A percentile compares a stretch with the other conserved stretches of the same genome.
phyloP scores from a whole-genome alignment of 2,797 vertebrate genomes.

The Acrossocheilus wenchowensis region DNA sequence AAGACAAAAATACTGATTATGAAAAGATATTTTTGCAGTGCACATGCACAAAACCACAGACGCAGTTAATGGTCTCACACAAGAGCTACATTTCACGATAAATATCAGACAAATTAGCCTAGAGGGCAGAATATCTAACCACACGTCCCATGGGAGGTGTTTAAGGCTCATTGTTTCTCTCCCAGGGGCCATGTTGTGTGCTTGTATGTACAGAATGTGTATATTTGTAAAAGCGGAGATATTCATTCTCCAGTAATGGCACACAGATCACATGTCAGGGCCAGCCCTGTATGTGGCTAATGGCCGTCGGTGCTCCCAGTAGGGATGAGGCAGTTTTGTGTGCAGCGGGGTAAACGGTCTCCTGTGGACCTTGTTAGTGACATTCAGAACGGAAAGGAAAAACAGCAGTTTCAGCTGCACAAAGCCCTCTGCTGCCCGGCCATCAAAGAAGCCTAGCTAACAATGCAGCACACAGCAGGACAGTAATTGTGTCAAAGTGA shows the following conservation, averaged over 20 bases:
- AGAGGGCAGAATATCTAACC: constrained; percentile 35
- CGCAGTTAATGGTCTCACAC: background rate
- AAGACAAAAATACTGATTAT: background rate
- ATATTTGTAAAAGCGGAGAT: constrained; percentile 12
- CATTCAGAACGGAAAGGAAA: constrained; percentile 46
- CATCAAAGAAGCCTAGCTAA: constrained; percentile 54
- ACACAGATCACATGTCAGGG: constrained; percentile 47
- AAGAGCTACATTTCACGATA: constrained; percentile 10
- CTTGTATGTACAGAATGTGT: constrained; percentile 14
- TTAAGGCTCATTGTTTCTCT: constrained; percentile 33
- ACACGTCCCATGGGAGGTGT: constrained; percentile 9
- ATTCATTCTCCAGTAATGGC: constrained; percentile 26
- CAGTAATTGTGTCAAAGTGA: constrained; percentile 57
- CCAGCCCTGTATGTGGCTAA: constrained; percentile 43
- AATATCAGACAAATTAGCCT: constrained; percentile 25
- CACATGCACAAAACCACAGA: constrained; percentile 17
- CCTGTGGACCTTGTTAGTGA: constrained; percentile 63
- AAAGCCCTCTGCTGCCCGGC: constrained; percentile 21
- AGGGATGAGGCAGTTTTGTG: constrained; percentile 49
- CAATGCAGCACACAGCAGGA: constrained; percentile 49
- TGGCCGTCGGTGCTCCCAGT: constrained; percentile 53
- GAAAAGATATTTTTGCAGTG: background rate
- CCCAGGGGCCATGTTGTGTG: constrained; percentile 3
- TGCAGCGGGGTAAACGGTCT: constrained; percentile 58
- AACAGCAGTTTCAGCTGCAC: constrained; percentile 50